These are phyloP conservation scores for Sebastes oblongus DNA, from an alignment of 2,797 vertebrate genomes.

Conservation along the genomic window DNA sequence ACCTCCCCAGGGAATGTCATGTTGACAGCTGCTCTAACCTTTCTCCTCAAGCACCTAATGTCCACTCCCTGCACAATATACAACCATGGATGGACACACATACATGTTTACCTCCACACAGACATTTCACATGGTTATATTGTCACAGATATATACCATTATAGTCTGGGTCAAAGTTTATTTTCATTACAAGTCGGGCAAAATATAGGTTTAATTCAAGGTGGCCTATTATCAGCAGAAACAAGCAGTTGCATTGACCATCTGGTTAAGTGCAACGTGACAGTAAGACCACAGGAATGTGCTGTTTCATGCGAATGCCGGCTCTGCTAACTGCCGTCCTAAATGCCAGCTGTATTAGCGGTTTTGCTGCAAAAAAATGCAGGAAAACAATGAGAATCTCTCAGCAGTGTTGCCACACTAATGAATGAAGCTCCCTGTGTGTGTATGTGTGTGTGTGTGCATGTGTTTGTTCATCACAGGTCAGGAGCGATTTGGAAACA, in stretches of 20 bases:
- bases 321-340: not conserved
- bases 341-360: slow-evolving; percentile 26
- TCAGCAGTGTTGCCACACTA: not conserved
- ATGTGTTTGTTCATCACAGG: slow-evolving; percentile 76
- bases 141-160: not conserved
- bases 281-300: slow-evolving; percentile 65
- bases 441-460: not conserved
- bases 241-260: slow-evolving; percentile 48
- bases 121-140: not conserved
- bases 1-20: not conserved
- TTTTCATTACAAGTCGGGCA: not conserved
- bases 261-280: slow-evolving; percentile 48
- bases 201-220: slow-evolving; percentile 25
- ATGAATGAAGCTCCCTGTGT: slow-evolving; percentile 2
- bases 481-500: slow-evolving; percentile 98
- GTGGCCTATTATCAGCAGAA: slow-evolving; percentile 12
- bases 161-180: not conserved
- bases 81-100: not conserved
- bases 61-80: not conserved
- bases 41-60: not conserved
- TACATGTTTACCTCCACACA: not conserved
- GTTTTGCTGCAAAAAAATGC: slow-evolving; percentile 24
- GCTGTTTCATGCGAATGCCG: slow-evolving; percentile 53
- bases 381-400: slow-evolving; percentile 43
- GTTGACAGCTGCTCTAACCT: slow-evolving; percentile 17